Conservation (phyloP, 1,140 invertebrate species). For the Aphaenogaster floridana region DNA sequence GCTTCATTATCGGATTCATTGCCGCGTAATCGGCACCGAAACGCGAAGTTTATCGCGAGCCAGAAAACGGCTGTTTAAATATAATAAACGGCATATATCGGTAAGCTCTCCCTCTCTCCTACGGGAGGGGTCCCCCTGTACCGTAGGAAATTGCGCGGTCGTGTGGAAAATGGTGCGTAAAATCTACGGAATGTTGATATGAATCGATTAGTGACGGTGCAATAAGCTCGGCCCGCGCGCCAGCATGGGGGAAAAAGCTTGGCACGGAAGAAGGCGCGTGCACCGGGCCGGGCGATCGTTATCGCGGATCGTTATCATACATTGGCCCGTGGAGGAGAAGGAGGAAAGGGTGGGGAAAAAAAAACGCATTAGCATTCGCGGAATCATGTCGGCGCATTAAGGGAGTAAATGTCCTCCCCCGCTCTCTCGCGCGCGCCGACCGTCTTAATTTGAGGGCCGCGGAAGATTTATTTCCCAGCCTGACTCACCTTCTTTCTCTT, state of each 20-base stretch:
- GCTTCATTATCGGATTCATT: conserved; percentile 3
- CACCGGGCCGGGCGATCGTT: conserved; percentile 36
- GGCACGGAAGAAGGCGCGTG: conserved; percentile 19
- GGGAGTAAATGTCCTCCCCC: conserved; percentile 31
- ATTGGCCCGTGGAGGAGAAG: not conserved
- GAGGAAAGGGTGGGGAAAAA: not conserved
- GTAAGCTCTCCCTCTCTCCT: not conserved
- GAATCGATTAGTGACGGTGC: conserved; percentile 67
- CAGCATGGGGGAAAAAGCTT: not conserved
- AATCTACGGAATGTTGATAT: conserved; percentile 22
- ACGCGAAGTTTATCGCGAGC: conserved; percentile 7
- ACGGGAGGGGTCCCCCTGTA: not conserved
- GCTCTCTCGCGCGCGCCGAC: not conserved
- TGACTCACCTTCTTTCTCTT: conserved; percentile 2
- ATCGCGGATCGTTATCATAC: conserved; percentile 57
- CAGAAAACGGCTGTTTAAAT: conserved; percentile 9
- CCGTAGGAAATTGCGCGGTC: conserved; percentile 39
- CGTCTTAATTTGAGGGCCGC: conserved; percentile 58
- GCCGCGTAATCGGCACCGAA: not conserved
- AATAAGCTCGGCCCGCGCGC: conserved; percentile 38
- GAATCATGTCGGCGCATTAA: conserved; percentile 56
- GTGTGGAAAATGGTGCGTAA: conserved; percentile 44
- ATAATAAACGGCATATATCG: conserved; percentile 19
- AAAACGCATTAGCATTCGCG: conserved; percentile 65
- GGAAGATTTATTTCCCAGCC: conserved; percentile 58